Base-by-base conservation (phyloP, 2,113 vertebrate genomes). In the Hemibagrus wyckioides region DNA sequence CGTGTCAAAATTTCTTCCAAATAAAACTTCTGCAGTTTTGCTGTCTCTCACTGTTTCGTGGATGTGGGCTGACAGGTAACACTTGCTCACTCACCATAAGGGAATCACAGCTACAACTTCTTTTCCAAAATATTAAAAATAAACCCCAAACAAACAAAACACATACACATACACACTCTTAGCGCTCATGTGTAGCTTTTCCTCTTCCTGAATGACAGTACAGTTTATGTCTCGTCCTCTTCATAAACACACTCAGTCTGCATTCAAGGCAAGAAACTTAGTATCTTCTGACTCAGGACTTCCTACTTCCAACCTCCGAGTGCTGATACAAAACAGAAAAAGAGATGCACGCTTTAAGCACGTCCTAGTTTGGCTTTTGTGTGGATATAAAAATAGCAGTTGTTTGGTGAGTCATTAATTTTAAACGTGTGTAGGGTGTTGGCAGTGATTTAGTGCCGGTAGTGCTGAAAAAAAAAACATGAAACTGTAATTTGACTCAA, bases 1-100 rank as follows among this genome's bases (percentile, higher is more conserved):
- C 30, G 21, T 63, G 36, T 30, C 19, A 50, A 39, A 56, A 36
- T 33, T 33, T 30, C 11, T 41, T 28, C 57, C 41, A 61, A 30
- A 30, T 87, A 69, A 50, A n/a, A 76, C 73, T 41, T 50, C 13
- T 23, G 39, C 23, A 44, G 36, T 54, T 41, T 48, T n/a, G n/a
- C 61, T 33, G 36, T 79, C n/a, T 87, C 52, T 76, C 28, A 57
- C 17, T 41, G 25, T 77, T n/a, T 50, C 2, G 50, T 41, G 61
- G 30, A 73, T 69, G 13, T 23, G 30, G 6, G 82, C 23, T 71
- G 82, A 84, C 82, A 63, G 39, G 44, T 71, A 71, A 56, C 65
- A 71, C 65, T 67, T 84, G 63, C 33, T 28, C 48, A 69, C 30
- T n/a, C 36, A 63, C 48, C 48, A 71, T 25, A 21, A 56, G 23